Base-by-base conservation (phyloP, 2,113 vertebrate species). In the Cygnus buccinator region DNA sequence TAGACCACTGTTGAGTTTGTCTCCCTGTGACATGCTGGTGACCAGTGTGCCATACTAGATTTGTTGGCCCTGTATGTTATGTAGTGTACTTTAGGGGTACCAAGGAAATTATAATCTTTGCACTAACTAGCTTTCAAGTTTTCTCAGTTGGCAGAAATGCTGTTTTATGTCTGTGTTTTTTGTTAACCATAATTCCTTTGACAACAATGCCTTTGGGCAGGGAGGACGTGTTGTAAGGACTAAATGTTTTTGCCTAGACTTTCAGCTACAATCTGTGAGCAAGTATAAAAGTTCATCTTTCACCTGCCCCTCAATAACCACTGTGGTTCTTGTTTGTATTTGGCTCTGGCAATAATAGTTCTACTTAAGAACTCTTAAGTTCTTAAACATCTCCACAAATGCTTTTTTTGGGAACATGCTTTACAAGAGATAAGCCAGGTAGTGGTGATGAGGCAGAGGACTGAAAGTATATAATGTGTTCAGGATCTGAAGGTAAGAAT, bases 391-490 rank as follows among this genome's bases (percentile, higher is more conserved):
- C 5, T 15, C 44, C 21, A 35, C 18, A 59, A 44, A 7, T 37
- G n/a, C 3, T 17, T 46, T 57, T 54, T 13, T 2, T 33, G 25
- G 37, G 28, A 48, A 20, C n/a, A 48, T 29, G 7, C 26, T 39
- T 71, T 23, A 13, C 2, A 9, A 16, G 68, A n/a, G 39, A 7
- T 28, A 62, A 26, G 29, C 25, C 35, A 26, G 8, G 26, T 17
- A 17, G 1, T 26, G 35, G 9, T 13, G 46, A 0, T 3, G 7
- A 50, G 54, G 48, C 18, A 65, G 37, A 72, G 29, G 20, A 2
- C 14, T 33, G 50, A 58, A n/a, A 70, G 28, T 4, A 3, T 0
- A 0, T 26, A 1, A 0, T 4, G 28, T 37, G 35, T n/a, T 63
- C 11, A 5, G 12, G 35, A 2, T 26, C 6, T 52, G 43, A 11